phyloP scores from a whole-genome alignment of 1,140 invertebrate species.

The silkworm (Bombyx mori) region ASM3026992v2 NC_085112.1:9898001-9898500 shows the following conservation, averaged over 20 bases:
- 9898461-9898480: too few species aligned
- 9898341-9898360: not conserved
- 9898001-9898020: too few species aligned
- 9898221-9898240: not conserved
- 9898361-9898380: not conserved
- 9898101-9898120: conserved; percentile 21
- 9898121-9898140: conserved; percentile 2
- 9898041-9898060: conserved; percentile 7
- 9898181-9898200: not conserved
- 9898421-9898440: too few species aligned
- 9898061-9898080: conserved; percentile 14
- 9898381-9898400: not conserved
- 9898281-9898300: too few species aligned
- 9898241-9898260: conserved; percentile 1
- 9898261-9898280: not conserved
- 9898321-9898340: not conserved
- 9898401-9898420: not conserved
- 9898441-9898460: too few species aligned
- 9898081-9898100: conserved; percentile 12
- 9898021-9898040: not conserved
- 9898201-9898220: not conserved
- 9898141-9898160: conserved; percentile 4
- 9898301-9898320: too few species aligned
- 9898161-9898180: conserved; percentile 7
- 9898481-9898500: too few species aligned